Percentiles rank a stretch among this genome's conserved stretches.
phyloP scores from a whole-genome alignment of 2,113 vertebrate species.

The Saguinus imperator region DNA sequence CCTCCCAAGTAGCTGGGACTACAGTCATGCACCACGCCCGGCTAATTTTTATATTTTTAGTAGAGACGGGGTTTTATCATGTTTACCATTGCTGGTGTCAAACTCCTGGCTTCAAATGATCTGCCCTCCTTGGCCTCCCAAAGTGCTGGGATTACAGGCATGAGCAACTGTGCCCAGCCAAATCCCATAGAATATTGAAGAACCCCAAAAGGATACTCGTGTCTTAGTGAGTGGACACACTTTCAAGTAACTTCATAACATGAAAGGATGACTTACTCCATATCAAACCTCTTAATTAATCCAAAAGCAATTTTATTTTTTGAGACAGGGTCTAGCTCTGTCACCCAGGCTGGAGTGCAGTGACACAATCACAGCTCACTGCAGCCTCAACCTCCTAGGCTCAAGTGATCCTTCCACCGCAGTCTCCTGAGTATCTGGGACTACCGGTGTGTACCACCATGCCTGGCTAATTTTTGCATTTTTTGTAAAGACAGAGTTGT shows the following conservation, averaged over 20 bases:
- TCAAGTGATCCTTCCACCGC: neutral
- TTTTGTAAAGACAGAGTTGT: neutral
- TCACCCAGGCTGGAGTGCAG: neutral
- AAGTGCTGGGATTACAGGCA: too few species aligned
- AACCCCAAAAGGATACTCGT: neutral
- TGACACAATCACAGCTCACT: neutral
- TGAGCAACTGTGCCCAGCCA: too few species aligned
- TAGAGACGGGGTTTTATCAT: too few species aligned
- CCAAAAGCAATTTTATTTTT: neutral
- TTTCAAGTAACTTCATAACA: conserved; percentile 34
- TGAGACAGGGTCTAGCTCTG: neutral
- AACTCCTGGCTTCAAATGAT: too few species aligned
- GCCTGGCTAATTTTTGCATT: neutral
- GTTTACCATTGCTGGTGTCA: too few species aligned
- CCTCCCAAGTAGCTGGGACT: too few species aligned
- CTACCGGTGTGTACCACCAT: neutral
- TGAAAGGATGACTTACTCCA: neutral
- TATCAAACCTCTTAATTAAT: neutral
- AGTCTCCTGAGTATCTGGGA: neutral
- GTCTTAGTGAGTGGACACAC: neutral
- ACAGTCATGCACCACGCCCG: too few species aligned
- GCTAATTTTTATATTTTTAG: too few species aligned
- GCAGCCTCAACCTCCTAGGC: neutral
- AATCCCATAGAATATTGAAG: neutral
- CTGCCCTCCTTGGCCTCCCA: too few species aligned